phyloP scores from a whole-genome alignment of 2,113 vertebrate species.

The Emydocephalus ijimae region DNA sequence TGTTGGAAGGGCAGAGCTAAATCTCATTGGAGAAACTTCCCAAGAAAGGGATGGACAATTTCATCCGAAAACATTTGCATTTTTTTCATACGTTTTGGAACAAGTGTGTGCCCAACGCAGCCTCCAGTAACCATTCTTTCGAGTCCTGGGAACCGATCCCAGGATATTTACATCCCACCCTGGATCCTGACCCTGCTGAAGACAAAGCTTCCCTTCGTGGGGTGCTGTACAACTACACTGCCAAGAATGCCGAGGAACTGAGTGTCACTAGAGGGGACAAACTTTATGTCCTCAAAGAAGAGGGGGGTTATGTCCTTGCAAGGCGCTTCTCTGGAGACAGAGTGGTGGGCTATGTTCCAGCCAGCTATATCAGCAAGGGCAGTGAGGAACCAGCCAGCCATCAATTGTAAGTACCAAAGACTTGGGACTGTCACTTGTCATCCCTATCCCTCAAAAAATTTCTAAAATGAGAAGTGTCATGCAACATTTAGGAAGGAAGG shows the following conservation, averaged over 20 bases:
- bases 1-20: neutral
- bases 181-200: slow-evolving; percentile 39
- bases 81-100: slow-evolving; percentile 82
- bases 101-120: slow-evolving; percentile 79
- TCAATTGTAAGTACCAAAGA: slow-evolving; percentile 75
- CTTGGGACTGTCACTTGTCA: neutral
- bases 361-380: slow-evolving; percentile 80
- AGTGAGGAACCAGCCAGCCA: slow-evolving; percentile 75
- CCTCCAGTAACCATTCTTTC: slow-evolving; percentile 43
- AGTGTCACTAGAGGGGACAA: slow-evolving; percentile 82
- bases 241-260: slow-evolving; percentile 79
- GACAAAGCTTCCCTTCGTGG: slow-evolving; percentile 70
- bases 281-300: slow-evolving; percentile 81
- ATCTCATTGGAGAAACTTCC: too few relatives aligned
- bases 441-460: neutral
- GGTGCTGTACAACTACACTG: slow-evolving; percentile 82
- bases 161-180: slow-evolving; percentile 50
- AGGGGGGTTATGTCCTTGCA: slow-evolving; percentile 81
- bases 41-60: slow-evolving; percentile 75
- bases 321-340: slow-evolving; percentile 78
- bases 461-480: neutral
- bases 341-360: slow-evolving; percentile 79
- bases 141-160: slow-evolving; percentile 41
- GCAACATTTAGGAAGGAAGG: too few relatives aligned
- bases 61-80: slow-evolving; percentile 78